These are phyloP conservation scores for Heterohyrax brucei DNA, from an alignment of 2,797 vertebrate species.

Conservation along the genomic window DNA sequence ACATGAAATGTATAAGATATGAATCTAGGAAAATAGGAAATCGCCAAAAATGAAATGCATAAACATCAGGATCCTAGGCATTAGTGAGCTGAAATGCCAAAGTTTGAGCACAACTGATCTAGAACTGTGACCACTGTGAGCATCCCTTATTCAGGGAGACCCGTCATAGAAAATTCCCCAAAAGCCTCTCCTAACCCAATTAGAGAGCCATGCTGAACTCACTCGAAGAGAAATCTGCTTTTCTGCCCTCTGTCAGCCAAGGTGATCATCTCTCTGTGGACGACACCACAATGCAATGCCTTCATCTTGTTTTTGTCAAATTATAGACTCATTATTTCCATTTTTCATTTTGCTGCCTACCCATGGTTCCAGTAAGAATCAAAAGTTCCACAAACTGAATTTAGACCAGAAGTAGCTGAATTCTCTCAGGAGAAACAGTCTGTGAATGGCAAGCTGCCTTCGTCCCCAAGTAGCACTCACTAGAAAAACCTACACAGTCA, in stretches of 20 bases:
- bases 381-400: background rate
- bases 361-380: constrained; percentile 1
- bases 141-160: background rate
- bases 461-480: background rate
- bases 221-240: background rate
- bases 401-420: background rate
- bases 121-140: background rate
- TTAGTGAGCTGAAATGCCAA: too few relatives aligned
- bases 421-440: background rate
- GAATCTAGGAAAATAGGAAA: too few relatives aligned
- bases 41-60: too few relatives aligned
- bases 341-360: background rate
- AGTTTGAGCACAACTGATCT: background rate
- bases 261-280: background rate
- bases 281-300: background rate
- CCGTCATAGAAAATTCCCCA: background rate
- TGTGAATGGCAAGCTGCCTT: constrained; percentile 24
- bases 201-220: background rate
- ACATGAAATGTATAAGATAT: too few relatives aligned
- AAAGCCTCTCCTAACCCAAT: background rate
- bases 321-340: background rate
- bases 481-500: constrained; percentile 12
- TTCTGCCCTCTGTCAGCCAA: background rate
- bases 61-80: too few relatives aligned
- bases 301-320: background rate